Base-by-base conservation (phyloP, 30 jellyfish, hydroid and myxozoan genomes). In the Aurelia sp. region DNA sequence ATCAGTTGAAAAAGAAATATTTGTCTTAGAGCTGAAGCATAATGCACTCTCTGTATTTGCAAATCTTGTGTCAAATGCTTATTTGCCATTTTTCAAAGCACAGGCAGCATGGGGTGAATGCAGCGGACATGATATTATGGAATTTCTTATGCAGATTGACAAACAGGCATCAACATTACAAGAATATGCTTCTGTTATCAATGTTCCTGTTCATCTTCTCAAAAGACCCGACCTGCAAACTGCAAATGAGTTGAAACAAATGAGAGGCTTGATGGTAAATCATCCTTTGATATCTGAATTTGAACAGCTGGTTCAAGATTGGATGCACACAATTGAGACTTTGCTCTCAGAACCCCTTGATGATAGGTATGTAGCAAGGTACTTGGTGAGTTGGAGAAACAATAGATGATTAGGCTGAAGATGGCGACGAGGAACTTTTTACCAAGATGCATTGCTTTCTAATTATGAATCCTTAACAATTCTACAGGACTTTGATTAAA, bases 271-370 rank as follows among this genome's bases (percentile, higher is more conserved):
- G 40, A 72, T 95, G 30, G 72, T 80, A 8, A 91, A 80, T 68
- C 84, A 76, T 27, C 35, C 89, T 17, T 64, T 91, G 17, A 86
- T 91, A 5, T 21, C 72, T 47, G 97, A 91, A 50, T 92, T 72
- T 61, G 98, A 92, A 64, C 40, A n/a, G 16, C 83, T 86, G 20
- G 95, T 92, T 24, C 85, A 60, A 62, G 95, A 92, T 13, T 92
- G 98, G 98, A 74, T 87, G 71, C 92, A 81, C 10, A 66, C 92
- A 3, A 87, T 92, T 15, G 98, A 92, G 61, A 71, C 86, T n/a
- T 33, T 92, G 52, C 86, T 92, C 3, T 63, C 86, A 17, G 98
- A 85, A 24, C 59, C 71, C 58, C 44, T 77, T 15, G 98, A 92
- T 21, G 95, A 85, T 19, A 74, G 92, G 98, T 92, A 76, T 44